phyloP scores from a whole-genome alignment of 2,888 invertebrate genomes.

The Pecten maximus region DNA sequence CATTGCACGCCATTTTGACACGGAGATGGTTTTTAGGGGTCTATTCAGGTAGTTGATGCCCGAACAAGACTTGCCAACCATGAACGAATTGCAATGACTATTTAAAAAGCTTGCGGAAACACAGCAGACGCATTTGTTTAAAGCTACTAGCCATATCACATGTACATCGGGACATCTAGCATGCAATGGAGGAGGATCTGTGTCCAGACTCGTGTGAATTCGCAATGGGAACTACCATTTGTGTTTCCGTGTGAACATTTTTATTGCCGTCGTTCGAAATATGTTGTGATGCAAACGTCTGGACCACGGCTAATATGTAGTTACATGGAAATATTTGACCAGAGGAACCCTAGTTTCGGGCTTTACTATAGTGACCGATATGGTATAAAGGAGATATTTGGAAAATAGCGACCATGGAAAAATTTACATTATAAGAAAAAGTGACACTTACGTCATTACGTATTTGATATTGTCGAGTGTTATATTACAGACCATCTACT shows the following conservation, averaged over 20 bases:
- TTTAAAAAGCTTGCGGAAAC: background rate
- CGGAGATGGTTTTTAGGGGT: background rate
- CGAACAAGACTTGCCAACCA: background rate
- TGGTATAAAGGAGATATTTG: too few relatives aligned
- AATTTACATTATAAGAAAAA: too few relatives aligned
- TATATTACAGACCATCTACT: too few relatives aligned
- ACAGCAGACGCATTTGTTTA: background rate
- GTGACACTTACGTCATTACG: too few relatives aligned
- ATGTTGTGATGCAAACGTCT: too few relatives aligned
- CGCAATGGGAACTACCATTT: background rate
- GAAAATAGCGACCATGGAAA: too few relatives aligned
- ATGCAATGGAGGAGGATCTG: background rate
- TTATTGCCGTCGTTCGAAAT: too few relatives aligned
- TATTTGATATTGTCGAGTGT: too few relatives aligned
- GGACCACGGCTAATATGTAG: too few relatives aligned
- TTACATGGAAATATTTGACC: too few relatives aligned
- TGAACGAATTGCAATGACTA: background rate
- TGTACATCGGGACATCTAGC: background rate
- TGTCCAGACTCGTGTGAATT: background rate
- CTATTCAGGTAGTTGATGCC: background rate
- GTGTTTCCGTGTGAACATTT: background rate
- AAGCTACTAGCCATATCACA: background rate
- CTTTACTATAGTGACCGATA: too few relatives aligned
- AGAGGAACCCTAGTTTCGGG: too few relatives aligned
- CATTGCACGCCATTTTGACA: background rate